A percentile compares a stretch with the other conserved stretches of the same genome.
These are phyloP conservation scores for Hypsopygia costalis DNA, from an alignment of 2,888 invertebrate genomes.

Conservation along the genomic window DNA sequence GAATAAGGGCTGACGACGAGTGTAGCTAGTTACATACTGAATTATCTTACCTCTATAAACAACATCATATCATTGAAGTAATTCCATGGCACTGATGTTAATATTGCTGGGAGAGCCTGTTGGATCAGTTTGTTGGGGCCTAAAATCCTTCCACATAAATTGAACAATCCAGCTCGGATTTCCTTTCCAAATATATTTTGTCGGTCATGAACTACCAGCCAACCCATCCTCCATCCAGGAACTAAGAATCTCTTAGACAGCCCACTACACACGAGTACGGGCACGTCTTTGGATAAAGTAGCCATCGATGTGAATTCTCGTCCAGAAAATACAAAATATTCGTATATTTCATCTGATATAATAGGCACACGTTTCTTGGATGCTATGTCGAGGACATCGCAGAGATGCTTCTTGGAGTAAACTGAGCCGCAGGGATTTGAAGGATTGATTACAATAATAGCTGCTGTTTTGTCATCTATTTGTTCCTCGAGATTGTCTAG, in stretches of 20 bases:
- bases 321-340: constrained; percentile 93
- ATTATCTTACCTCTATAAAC: constrained; percentile 61
- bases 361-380: constrained; percentile 89
- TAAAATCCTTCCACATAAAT: constrained; percentile 91
- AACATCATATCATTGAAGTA: constrained; percentile 88
- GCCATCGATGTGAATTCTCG: constrained; percentile 90
- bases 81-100: constrained; percentile 88
- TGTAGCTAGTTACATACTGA: too few relatives aligned
- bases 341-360: constrained; percentile 99
- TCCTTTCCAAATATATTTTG: constrained; percentile 81
- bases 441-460: constrained; percentile 96
- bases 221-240: constrained; percentile 98
- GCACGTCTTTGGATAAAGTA: constrained; percentile 91
- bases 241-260: constrained; percentile 96
- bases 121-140: constrained; percentile 95
- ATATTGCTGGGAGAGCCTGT: constrained; percentile 92
- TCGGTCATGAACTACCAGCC: constrained; percentile 96
- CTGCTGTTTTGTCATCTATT: constrained; percentile 94
- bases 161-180: constrained; percentile 68
- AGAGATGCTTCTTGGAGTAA: constrained; percentile 88
- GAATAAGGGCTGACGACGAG: too few relatives aligned
- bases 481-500: constrained; percentile 90
- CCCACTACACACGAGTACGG: constrained; percentile 96
- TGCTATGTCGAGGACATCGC: constrained; percentile 89
- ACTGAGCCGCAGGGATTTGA: constrained; percentile 99